Conservation (phyloP, 2,888 invertebrate species). For the Aphodius granarius region DNA sequence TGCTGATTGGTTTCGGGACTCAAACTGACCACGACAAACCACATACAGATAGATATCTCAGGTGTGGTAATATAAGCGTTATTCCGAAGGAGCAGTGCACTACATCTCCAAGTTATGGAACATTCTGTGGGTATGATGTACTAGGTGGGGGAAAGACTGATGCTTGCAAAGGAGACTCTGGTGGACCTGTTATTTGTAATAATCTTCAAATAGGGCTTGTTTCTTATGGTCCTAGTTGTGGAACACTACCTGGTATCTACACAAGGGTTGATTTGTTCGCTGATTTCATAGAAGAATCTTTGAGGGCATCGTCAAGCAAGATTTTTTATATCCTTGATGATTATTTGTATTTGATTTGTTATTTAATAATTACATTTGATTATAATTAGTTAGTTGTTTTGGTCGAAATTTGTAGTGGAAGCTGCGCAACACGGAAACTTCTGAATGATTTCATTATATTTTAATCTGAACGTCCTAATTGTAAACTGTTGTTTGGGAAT, state of each 20-base stretch:
- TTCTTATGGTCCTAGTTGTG: not conserved
- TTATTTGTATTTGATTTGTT: not conserved
- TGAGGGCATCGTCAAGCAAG: not conserved
- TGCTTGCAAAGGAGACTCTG: not conserved
- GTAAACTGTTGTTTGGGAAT: no score
- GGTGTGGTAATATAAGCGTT: not conserved
- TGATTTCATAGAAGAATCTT: not conserved
- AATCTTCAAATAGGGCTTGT: not conserved
- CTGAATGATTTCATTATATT: no score
- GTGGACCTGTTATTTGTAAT: not conserved
- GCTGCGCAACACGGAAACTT: not conserved
- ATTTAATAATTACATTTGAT: not conserved
- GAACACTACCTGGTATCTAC: not conserved
- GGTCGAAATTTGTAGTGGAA: not conserved
- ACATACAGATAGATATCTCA: not conserved
- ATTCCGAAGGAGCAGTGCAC: not conserved
- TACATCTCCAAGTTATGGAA: not conserved
- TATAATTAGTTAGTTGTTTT: not conserved
- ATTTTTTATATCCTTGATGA: no score
- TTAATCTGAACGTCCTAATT: no score
- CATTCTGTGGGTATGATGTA: not conserved
- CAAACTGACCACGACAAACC: not conserved
- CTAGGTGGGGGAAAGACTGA: not conserved
- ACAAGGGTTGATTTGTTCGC: not conserved
- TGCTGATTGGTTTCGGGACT: not conserved